Evolutionary conservation across 2,888 invertebrate genomes (phyloP).

Genomic region (Hydrotaea diabolus): DNA sequence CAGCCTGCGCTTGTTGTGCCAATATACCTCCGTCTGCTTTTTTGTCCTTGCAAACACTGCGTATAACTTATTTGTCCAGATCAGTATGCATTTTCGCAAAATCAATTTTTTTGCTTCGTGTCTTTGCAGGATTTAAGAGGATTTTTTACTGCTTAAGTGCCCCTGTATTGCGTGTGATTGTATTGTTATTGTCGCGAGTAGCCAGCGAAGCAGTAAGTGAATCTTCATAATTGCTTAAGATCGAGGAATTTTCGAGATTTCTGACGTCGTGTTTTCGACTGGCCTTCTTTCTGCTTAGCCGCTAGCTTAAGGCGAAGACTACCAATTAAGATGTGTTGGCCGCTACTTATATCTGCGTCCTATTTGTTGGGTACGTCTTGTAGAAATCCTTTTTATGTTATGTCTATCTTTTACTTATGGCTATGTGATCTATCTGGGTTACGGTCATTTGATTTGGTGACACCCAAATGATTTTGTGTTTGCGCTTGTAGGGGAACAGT

Average conservation of each 20-base stretch:
- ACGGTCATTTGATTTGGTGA: neutral
- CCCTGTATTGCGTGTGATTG: neutral
- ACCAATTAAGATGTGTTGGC: no score
- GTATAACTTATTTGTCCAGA: no score
- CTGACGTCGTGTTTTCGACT: no score
- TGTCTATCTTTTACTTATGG: neutral
- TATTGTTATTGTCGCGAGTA: neutral
- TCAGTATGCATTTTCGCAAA: no score
- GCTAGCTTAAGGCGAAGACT: neutral
- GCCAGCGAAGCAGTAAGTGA: neutral
- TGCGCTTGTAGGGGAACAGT: neutral
- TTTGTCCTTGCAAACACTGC: no score
- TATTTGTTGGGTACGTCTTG: neutral
- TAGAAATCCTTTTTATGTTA: neutral
- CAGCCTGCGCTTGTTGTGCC: no score
- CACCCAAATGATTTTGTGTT: neutral
- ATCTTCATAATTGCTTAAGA: neutral
- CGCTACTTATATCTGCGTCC: neutral
- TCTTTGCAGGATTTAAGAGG: no score
- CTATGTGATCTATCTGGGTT: neutral
- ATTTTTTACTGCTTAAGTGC: neutral
- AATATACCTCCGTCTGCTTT: no score
- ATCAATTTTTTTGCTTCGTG: neutral
- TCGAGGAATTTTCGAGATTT: neutral
- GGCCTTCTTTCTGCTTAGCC: no score